Conservation (phyloP, 2,888 invertebrate species). For the Chironomus tentans region DNA sequence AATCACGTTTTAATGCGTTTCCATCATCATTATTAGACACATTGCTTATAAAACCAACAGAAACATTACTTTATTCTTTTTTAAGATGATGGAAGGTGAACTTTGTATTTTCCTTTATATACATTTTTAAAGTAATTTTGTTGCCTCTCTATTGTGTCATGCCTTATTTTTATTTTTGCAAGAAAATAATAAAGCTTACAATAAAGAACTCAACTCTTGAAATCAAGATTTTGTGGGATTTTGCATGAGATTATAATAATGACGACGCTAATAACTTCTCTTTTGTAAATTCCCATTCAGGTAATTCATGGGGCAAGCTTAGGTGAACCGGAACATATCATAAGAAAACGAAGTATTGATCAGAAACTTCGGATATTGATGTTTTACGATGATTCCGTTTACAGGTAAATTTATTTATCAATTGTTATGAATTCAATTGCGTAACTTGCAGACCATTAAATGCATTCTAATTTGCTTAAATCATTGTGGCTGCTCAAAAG, state of each 20-base stretch:
- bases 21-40: too few relatives aligned
- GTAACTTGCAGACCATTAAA: conserved; percentile 10
- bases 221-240: background rate
- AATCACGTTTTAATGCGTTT: too few relatives aligned
- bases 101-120: background rate
- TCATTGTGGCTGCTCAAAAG: background rate
- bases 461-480: conserved; percentile 22
- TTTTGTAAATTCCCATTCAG: conserved; percentile 47
- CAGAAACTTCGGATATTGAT: conserved; percentile 77
- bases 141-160: background rate
- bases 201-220: background rate
- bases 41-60: too few relatives aligned
- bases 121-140: background rate
- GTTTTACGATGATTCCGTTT: conserved; percentile 80
- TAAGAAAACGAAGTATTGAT: conserved; percentile 69
- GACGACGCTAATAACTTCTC: conserved; percentile 14
- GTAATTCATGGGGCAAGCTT: conserved; percentile 73
- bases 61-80: background rate
- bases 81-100: background rate
- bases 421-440: background rate
- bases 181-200: background rate
- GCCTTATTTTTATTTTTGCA: background rate
- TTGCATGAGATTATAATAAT: background rate
- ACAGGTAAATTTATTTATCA: conserved; percentile 53
- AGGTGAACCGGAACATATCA: conserved; percentile 60